Evolutionary conservation across 2,888 invertebrate species (phyloP), one percentile per base, ranked within the genome.

Genomic region (Anarsia innoxiella): DNA sequence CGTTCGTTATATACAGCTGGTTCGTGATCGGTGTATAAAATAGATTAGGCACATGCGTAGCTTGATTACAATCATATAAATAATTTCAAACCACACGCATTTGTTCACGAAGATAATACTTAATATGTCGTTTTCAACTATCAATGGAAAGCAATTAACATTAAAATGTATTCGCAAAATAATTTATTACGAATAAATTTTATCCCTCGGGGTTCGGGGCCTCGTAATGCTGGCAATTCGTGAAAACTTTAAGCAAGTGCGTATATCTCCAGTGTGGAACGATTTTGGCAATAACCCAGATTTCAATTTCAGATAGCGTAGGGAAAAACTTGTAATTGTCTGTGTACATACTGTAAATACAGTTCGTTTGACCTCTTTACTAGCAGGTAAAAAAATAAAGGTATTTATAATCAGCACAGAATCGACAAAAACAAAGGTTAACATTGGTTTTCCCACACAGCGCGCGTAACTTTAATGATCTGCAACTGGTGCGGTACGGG

Each of bases 261-360:
- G n/a, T n/a, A 41, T 48, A 50, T 51, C 51, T 48, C 47, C 36
- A 42, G 49, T 51, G 56, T 56, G 53, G 51, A 54, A 27, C 14
- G 15, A 14, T 61, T 71, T 70, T 64, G 67, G 66, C 66, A 63
- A 61, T 69, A 65, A 64, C 62, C 63, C 62, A 49, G 70, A 72
- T 73, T 69, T 64, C 65, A 70, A 74, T 73, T 73, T 71, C 51
- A 74, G 73, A 74, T 74, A 70, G 59, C 52, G 54, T 46, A 53
- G 49, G 58, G 55, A 53, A 62, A 61, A 62, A 61, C 59, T 61
- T 62, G 66, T 67, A 69, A 71, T 71, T 70, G 70, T 54, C 56
- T 54, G 52, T 48, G 51, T 51, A 57, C 45, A 49, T 45, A 51
- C 48, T 45, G 13, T 13, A 13, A 29, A 40, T n/a, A n/a, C 42